Conservation (phyloP, 2,113 vertebrate genomes). For the Rhombomys opimus region DNA sequence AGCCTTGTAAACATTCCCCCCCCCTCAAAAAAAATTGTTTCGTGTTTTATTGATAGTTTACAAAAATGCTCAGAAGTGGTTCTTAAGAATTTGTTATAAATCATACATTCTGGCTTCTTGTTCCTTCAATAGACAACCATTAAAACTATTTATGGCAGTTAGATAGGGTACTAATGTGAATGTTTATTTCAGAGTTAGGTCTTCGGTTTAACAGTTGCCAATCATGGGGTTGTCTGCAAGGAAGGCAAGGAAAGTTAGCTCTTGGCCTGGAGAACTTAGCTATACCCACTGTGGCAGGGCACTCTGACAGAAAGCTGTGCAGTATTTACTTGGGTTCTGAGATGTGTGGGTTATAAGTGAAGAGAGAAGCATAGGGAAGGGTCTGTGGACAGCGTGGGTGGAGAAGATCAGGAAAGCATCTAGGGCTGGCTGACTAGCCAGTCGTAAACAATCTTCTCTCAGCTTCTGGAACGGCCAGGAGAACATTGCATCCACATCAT, state of each 20-base stretch:
- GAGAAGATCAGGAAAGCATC: neutral
- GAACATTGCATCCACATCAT: neutral
- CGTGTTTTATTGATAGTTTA: slow-evolving; percentile 6
- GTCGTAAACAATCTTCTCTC: neutral
- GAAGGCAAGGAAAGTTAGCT: neutral
- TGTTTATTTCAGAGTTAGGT: slow-evolving; percentile 57
- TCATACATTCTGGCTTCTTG: neutral
- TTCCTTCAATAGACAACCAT: slow-evolving; percentile 25
- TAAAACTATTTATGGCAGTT: slow-evolving; percentile 41
- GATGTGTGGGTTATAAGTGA: neutral
- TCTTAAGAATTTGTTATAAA: slow-evolving; percentile 64
- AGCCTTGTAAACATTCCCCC: neutral
- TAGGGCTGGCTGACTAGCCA: neutral
- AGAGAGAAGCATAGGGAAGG: neutral
- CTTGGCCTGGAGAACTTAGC: neutral
- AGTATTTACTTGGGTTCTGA: neutral
- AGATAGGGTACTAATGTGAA: slow-evolving; percentile 40
- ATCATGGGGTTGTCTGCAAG: neutral
- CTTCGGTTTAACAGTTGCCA: neutral
- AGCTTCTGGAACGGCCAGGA: neutral
- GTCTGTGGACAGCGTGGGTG: neutral
- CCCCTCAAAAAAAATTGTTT: neutral
- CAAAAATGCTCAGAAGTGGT: slow-evolving; percentile 11
- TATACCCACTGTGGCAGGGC: rapidly evolving
- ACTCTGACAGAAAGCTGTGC: neutral